Conservation (phyloP, 2,113 vertebrate genomes). For the Lophotis ruficrista region DNA sequence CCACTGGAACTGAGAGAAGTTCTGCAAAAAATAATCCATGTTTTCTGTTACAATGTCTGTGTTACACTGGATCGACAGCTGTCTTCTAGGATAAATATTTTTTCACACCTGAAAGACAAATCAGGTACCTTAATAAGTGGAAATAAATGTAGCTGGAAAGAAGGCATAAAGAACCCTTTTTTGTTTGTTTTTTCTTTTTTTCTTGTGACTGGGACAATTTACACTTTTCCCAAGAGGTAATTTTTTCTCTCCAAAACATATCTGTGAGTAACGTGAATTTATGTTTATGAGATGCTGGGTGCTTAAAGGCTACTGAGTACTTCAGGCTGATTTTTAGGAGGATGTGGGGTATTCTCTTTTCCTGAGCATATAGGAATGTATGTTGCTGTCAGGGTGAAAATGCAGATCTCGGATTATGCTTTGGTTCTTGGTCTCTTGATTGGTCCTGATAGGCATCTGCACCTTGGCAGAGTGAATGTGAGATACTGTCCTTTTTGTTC, state of each 20-base stretch:
- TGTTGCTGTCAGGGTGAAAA: background rate
- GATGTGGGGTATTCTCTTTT: background rate
- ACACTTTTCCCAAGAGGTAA: background rate
- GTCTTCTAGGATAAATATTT: background rate
- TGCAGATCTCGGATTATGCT: background rate
- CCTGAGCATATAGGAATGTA: background rate
- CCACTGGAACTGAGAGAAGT: background rate
- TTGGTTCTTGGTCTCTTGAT: background rate
- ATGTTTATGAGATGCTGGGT: background rate
- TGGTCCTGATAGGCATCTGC: background rate
- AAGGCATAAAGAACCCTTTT: fast-evolving
- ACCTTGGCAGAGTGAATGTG: background rate
- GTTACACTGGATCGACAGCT: background rate
- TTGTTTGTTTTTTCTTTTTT: too few relatives aligned
- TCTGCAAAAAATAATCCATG: background rate
- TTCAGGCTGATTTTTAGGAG: background rate
- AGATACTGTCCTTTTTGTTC: background rate
- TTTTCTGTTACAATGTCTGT: background rate
- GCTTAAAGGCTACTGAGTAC: background rate
- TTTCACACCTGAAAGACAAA: background rate
- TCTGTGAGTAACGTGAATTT: background rate
- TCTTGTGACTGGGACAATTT: background rate
- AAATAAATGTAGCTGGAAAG: background rate
- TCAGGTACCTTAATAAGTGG: background rate
- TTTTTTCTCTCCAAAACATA: background rate